phyloP scores from a whole-genome alignment of 2,888 invertebrate genomes.

The Tineola bisselliella region DNA sequence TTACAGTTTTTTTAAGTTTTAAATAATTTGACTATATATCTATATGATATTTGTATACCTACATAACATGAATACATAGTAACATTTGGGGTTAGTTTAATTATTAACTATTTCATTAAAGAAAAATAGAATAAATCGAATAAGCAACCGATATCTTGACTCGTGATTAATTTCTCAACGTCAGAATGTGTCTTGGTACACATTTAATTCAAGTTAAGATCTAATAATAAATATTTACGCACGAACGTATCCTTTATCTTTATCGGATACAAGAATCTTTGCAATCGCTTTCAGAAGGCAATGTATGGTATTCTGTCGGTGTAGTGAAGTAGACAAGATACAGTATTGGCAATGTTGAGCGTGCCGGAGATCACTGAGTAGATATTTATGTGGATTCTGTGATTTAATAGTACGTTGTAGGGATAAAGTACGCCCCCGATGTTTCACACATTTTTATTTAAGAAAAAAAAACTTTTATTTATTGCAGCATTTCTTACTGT shows the following conservation, averaged over 20 bases:
- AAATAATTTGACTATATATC: too few species aligned
- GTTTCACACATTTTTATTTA: not conserved
- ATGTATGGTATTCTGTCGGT: slow-evolving; percentile 8
- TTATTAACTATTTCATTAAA: slow-evolving; percentile 18
- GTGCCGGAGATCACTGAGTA: slow-evolving; percentile 12
- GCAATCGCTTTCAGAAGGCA: slow-evolving; percentile 5
- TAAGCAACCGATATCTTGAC: slow-evolving; percentile 14
- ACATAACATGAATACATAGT: too few species aligned
- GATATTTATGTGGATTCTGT: slow-evolving; percentile 12
- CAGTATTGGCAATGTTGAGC: slow-evolving; percentile 10
- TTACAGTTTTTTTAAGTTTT: too few species aligned
- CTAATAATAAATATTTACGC: slow-evolving; percentile 11
- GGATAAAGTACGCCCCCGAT: not conserved
- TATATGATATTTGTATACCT: too few species aligned
- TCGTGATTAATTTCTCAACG: slow-evolving; percentile 13
- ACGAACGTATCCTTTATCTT: slow-evolving; percentile 4
- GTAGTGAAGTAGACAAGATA: slow-evolving; percentile 12
- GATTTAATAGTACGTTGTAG: not conserved
- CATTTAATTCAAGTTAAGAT: not conserved
- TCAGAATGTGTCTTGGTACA: not conserved
- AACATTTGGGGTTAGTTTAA: not conserved
- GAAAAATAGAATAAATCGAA: slow-evolving; percentile 7
- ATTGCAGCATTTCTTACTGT: too few species aligned
- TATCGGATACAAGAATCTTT: slow-evolving; percentile 11
- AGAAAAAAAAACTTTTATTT: not conserved